These are phyloP conservation scores for Dendrolimus punctatus DNA, from an alignment of 1,140 invertebrate genomes.

Conservation along the genomic window DNA sequence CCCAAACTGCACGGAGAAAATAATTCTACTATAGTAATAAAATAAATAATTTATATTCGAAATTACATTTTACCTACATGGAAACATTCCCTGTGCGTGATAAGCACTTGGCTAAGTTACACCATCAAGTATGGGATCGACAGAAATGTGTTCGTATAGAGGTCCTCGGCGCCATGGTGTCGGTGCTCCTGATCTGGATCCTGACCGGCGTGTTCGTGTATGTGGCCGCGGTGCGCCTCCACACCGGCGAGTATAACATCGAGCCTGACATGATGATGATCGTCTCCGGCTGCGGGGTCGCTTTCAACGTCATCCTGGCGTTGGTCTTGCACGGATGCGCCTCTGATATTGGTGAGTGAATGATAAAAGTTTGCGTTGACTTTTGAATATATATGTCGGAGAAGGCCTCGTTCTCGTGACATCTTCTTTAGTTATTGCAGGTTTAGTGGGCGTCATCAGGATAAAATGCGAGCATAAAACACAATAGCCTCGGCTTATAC, in stretches of 20 bases:
- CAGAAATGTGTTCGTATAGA: slow-evolving; percentile 57
- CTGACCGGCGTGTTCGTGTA: slow-evolving; percentile 90
- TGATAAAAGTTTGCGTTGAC: too few relatives aligned
- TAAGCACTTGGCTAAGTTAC: neutral
- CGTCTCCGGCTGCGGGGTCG: slow-evolving; percentile 86
- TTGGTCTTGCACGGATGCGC: slow-evolving; percentile 80
- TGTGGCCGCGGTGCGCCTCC: slow-evolving; percentile 83
- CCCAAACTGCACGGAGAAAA: too few relatives aligned
- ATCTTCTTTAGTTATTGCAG: too few relatives aligned
- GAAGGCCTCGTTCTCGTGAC: too few relatives aligned
- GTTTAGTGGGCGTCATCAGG: too few relatives aligned
- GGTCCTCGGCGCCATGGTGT: slow-evolving; percentile 77
- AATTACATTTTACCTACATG: too few relatives aligned
- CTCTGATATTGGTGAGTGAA: slow-evolving; percentile 48
- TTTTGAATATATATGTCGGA: too few relatives aligned
- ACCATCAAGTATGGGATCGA: neutral
- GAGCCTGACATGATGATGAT: slow-evolving; percentile 90
- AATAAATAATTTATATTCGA: too few relatives aligned
- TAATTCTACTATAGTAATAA: too few relatives aligned
- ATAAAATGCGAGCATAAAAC: too few relatives aligned
- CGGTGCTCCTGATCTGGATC: slow-evolving; percentile 86
- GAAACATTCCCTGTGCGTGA: too few relatives aligned
- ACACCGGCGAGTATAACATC: slow-evolving; percentile 83
- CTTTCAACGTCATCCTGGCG: slow-evolving; percentile 90
- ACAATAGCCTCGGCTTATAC: too few relatives aligned